Base-by-base conservation (phyloP, 2,888 invertebrate species). In the Azorinus chamasolen region DNA sequence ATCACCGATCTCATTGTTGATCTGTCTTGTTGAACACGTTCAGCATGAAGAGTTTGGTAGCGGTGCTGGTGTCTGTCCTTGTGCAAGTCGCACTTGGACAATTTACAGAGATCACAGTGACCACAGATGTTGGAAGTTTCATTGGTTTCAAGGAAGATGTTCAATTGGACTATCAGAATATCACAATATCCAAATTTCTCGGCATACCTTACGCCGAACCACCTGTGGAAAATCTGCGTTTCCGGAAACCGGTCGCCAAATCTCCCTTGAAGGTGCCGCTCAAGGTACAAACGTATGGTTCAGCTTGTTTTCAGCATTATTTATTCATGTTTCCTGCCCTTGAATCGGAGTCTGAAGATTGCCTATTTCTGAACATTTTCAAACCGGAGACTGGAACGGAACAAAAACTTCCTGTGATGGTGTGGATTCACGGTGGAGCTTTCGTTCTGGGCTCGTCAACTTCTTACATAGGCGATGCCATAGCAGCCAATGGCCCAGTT, bases 121-220 rank as follows among this genome's bases (percentile, higher is more conserved):
- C 39, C 1, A 57, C 57, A 4, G 20, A 43, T 10, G 18, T 57
- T 12, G 57, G 57, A 10, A 16, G 12, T 57, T 41, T 57, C 16
- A 37, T 57, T 12, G 57, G 57, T 41, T 37, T 14, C 14, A 25
- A 57, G 24, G 39, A 57, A 22, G 22, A 39, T 16, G 18, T 57
- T 5, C 24, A 20, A 20, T 8, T 25, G 22, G 1, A 25, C 12
- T 6, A n/a, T 20, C 20, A 14, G 6, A 24, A 57, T 18, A 24
- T 22, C 12, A 22, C 20, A 4, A 10, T 82, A 1, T 32, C 59
- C 4, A 69, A 45, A 14, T 87, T 81, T 54, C 66, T 79, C 1
- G 87, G 87, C 39, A 83, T 88, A 59, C 86, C 85, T 0, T 88
- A 81, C 57, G 87, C 86, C 12, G 58, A 79, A 24, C 74, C 88